These are phyloP conservation scores for Aethina tumida DNA, from an alignment of 1,140 invertebrate species.

Conservation along the genomic window DNA sequence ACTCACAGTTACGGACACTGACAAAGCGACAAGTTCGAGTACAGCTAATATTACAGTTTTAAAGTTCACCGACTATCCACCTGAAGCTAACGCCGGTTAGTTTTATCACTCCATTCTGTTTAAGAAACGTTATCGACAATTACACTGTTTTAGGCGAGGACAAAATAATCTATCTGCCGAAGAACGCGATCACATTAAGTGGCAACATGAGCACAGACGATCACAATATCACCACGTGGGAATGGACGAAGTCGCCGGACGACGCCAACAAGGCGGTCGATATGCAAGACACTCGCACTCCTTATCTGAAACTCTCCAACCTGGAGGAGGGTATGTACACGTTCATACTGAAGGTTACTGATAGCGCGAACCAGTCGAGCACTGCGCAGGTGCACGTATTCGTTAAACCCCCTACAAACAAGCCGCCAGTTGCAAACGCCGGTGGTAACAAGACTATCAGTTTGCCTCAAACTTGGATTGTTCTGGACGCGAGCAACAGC, in stretches of 20 bases:
- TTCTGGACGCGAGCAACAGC: conserved; percentile 71
- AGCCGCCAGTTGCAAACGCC: conserved; percentile 64
- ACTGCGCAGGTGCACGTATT: conserved; percentile 77
- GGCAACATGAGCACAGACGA: conserved; percentile 88
- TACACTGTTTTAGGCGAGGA: conserved; percentile 54
- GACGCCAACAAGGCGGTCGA: conserved; percentile 83
- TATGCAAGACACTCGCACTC: conserved; percentile 87
- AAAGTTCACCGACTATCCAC: conserved; percentile 88
- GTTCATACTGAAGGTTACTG: conserved; percentile 86
- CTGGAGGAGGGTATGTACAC: conserved; percentile 90
- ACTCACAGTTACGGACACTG: conserved; percentile 86
- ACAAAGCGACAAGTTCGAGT: conserved; percentile 77
- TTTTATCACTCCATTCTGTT: background rate
- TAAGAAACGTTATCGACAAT: background rate
- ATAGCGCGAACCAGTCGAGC: conserved; percentile 76
- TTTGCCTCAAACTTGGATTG: conserved; percentile 66
- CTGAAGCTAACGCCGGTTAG: conserved; percentile 76
- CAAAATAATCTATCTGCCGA: conserved; percentile 81
- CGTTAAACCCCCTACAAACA: conserved; percentile 81
- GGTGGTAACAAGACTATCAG: conserved; percentile 48
- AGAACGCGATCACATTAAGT: conserved; percentile 79
- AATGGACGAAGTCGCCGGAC: conserved; percentile 84
- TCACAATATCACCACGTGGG: conserved; percentile 84
- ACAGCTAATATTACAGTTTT: conserved; percentile 83
- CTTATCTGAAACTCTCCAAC: conserved; percentile 70